Base-by-base conservation (phyloP, 2,888 invertebrate genomes). In the Sialis fuliginosa region DNA sequence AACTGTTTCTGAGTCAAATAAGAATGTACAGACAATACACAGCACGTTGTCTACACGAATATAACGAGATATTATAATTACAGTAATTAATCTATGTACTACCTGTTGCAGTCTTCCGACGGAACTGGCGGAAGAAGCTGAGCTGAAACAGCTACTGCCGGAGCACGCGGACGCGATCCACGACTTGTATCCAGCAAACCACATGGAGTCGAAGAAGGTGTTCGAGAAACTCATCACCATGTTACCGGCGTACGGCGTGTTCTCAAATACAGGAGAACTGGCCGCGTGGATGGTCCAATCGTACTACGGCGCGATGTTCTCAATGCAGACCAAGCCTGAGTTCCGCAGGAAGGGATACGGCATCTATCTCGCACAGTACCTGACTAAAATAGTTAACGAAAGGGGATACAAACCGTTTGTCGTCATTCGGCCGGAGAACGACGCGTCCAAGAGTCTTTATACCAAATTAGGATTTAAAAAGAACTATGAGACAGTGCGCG, bases 201-300 rank as follows among this genome's bases (percentile, higher is more conserved):
- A 87, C 64, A 85, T 88, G 74, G 88, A 88, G 64, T 82, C 82
- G 60, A 77, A 85, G 53, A 81, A 86, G 62, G 74, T 87, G 46
- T 88, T 88, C 64, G 80, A 85, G 60, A 80, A 80, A 64, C 71
- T 88, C 50, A 82, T 87, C 51, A 74, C 75, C 48, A 77, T 77
- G 58, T 70, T 88, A 53, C 86, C 87, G 7, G 87, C 86, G 12
- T 82, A 81, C 62, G 88, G 87, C 35, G 78, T 88, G 52, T 87
- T 87, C 64, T 78, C 67, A 9, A 74, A 58, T 54, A 72, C 72
- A 47, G 83, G 81, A 44, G 76, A 80, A 56, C 68, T 88, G 52
- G 87, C 86, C 34, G 88, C 88, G 31, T 88, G 88, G 88, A 88
- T 88, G 88, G 83, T 88, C 43, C 88, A 88, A 63, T 86, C 86